phyloP scores from a whole-genome alignment of 2,797 vertebrate species.

The Ctenosaura bakeri region DNA sequence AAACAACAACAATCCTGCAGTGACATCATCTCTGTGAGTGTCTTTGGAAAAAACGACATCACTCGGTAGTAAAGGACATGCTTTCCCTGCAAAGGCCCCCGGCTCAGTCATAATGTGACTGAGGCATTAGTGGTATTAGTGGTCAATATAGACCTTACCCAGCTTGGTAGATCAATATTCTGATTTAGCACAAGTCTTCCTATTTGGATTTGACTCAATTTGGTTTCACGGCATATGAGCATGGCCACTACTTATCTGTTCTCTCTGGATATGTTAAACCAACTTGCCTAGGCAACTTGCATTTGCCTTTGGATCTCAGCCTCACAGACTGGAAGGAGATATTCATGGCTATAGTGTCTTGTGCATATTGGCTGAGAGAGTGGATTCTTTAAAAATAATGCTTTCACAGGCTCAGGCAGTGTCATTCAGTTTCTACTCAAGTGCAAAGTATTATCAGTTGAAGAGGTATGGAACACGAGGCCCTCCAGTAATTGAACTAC shows the following conservation, averaged over 20 bases:
- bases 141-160: background rate
- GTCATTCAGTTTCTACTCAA: background rate
- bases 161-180: background rate
- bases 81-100: background rate
- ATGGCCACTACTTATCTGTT: background rate
- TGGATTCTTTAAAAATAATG: background rate
- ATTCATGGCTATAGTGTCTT: background rate
- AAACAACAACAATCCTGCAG: background rate
- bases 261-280: background rate
- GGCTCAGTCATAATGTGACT: background rate
- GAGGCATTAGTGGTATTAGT: background rate
- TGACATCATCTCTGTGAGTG: background rate
- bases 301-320: background rate
- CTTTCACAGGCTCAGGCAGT: background rate
- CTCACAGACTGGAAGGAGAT: background rate
- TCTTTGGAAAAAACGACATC: background rate
- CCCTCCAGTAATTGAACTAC: background rate
- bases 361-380: background rate
- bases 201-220: background rate
- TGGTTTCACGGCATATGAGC: constrained; percentile 23
- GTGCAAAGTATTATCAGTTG: background rate
- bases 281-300: background rate
- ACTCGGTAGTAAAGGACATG: too few relatives aligned
- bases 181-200: background rate
- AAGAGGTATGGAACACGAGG: background rate